Base-by-base conservation (phyloP, 2,113 vertebrate species). In the Macrotis lagotis region DNA sequence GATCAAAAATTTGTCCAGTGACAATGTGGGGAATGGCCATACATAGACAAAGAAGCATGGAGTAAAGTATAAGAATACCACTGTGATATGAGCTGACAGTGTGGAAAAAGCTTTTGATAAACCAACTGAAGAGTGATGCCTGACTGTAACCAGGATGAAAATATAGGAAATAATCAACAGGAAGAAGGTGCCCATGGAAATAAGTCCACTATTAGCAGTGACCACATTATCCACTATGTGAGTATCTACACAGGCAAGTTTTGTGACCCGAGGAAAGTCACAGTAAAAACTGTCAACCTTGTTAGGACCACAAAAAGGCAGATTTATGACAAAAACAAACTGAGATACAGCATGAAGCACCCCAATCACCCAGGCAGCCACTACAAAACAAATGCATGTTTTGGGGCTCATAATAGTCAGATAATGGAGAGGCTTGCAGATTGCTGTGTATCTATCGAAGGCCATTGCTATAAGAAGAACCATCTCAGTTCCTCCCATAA, bases 381-480 rank as follows among this genome's bases (percentile, higher is more conserved):
- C 55, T 74, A 92, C 88, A 93, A 92, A 88, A 10, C 37, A 91
- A 50, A 91, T 31, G 92, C 48, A 94, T 48, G 53, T 94, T 94
- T 90, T 89, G 59, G 24, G 91, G 31, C 66, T 96, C 90, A 95
- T 92, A 22, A 94, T 53, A 47, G 95, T 52, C 22, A 91, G 89
- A 16, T 95, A 95, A 47, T 83, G 96, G 22, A 96, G 94, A n/a
- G 94, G 95, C 55, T 94, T 88, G 31, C 94, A 96, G 91, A 94
- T 95, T 49, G 96, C 93, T 26, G 88, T 92, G 8, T 92, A 90
- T 22, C 55, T 51, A 49, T 93, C 95, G 50, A 89, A 53, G 49
- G 94, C 90, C 92, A 94, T 94, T 25, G 88, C 92, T 14, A 94
- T 93, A 50, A 93, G 50, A 14, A 95, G 74, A 25, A 74, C 88